Evolutionary conservation across 2,888 invertebrate genomes (phyloP).

Genomic region (Chrysolina haemoptera): DNA sequence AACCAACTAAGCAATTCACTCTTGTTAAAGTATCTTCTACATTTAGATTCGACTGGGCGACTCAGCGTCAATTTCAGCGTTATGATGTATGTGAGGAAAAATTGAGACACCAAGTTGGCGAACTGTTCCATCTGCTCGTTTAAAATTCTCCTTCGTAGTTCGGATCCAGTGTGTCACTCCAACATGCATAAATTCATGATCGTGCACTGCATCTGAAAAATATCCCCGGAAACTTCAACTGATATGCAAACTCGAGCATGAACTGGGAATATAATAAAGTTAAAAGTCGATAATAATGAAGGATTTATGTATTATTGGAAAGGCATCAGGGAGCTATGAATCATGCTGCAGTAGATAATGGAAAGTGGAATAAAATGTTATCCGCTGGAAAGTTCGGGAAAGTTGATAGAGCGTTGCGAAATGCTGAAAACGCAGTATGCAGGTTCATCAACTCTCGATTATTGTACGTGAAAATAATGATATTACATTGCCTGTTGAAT

Average conservation of each 20-base stretch:
- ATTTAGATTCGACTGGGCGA: background rate
- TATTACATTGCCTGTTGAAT: too few relatives aligned
- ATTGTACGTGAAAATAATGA: too few relatives aligned
- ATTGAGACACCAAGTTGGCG: background rate
- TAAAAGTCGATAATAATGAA: slow-evolving; percentile 41
- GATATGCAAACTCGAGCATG: slow-evolving; percentile 40
- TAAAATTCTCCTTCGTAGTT: background rate
- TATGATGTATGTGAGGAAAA: slow-evolving; percentile 3
- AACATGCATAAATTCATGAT: slow-evolving; percentile 39
- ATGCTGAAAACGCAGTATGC: background rate
- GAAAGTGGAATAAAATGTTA: slow-evolving; percentile 25
- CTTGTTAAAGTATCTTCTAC: too few relatives aligned
- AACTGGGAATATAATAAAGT: slow-evolving; percentile 43
- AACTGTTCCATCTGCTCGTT: background rate
- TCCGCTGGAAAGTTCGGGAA: background rate
- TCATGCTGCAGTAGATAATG: slow-evolving; percentile 36
- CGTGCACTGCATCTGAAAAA: slow-evolving; percentile 32
- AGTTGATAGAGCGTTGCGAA: background rate
- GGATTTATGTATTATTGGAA: slow-evolving; percentile 43
- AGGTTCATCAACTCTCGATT: background rate
- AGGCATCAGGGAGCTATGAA: slow-evolving; percentile 40
- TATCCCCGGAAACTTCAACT: slow-evolving; percentile 31
- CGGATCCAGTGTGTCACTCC: background rate
- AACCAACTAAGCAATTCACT: background rate
- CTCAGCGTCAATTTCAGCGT: background rate